These are phyloP conservation scores for Drosophila erecta DNA, from an alignment of 1,140 invertebrate genomes.

Conservation along the genomic window DNA sequence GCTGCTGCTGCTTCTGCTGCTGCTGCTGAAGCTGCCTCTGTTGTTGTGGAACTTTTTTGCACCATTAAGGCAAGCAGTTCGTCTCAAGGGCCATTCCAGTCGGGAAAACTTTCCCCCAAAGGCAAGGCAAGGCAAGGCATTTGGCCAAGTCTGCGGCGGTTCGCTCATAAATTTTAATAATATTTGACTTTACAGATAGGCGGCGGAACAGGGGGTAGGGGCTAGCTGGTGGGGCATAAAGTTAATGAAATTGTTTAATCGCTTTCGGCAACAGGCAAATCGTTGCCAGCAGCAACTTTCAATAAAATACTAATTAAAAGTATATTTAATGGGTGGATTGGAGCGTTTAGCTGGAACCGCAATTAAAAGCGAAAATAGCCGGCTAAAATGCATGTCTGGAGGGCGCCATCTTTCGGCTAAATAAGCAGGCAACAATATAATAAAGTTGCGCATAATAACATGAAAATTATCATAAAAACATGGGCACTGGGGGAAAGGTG, in stretches of 20 bases:
- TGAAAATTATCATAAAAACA: slow-evolving; percentile 53
- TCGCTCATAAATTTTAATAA: slow-evolving; percentile 70
- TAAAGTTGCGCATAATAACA: slow-evolving; percentile 46
- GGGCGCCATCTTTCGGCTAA: neutral
- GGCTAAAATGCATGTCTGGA: neutral
- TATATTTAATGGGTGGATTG: slow-evolving; percentile 8
- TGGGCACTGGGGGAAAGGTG: slow-evolving; percentile 18
- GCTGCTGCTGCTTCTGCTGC: neutral
- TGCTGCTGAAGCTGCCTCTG: neutral
- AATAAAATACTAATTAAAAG: slow-evolving; percentile 40
- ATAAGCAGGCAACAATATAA: slow-evolving; percentile 33
- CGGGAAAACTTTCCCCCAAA: slow-evolving; percentile 35
- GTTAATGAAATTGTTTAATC: slow-evolving; percentile 72
- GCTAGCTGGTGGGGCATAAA: slow-evolving; percentile 14
- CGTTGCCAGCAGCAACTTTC: slow-evolving; percentile 14
- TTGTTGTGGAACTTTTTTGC: slow-evolving; percentile 54
- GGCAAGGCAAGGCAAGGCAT: slow-evolving; percentile 34
- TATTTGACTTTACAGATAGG: slow-evolving; percentile 56
- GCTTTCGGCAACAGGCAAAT: slow-evolving; percentile 39
- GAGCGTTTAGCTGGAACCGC: neutral
- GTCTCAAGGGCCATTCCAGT: slow-evolving; percentile 58
- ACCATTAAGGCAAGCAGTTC: slow-evolving; percentile 69
- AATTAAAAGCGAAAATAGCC: slow-evolving; percentile 1
- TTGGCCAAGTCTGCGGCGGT: slow-evolving; percentile 31
- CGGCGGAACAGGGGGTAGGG: neutral